Evolutionary conservation across 2,113 vertebrate genomes (phyloP), one percentile per base, ranked within the genome.

Genomic region (Strix uralensis): DNA sequence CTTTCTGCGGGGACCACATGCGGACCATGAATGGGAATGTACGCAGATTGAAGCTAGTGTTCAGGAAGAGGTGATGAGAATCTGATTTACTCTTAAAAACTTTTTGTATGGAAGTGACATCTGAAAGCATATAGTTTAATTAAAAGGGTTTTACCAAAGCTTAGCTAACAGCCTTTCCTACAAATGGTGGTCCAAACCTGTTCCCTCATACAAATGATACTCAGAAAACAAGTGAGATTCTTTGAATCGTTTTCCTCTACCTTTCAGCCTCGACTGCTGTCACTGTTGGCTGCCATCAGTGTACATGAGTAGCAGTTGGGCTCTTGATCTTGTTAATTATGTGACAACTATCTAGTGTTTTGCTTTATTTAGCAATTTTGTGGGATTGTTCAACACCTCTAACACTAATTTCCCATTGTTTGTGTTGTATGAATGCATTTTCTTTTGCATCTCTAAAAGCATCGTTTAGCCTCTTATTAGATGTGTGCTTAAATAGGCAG

Each of bases 1-100:
- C n/a, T 99, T 99, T 95, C 98, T 99, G 84, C 97, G 99, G 69
- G 99, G 99, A 11, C 98, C 98, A 0, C 94, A 98, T 2, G 98
- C 95, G 6, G 98, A 98, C 23, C 97, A 98, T 0, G 98, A 98
- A 27, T 98, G 98, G 98, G 98, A 98, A 96, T 99, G 98, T 49
- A 94, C 96, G 58, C 98, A 99, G 88, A 98, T 99, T 12, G 98
- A 98, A 59, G 83, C 94, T 0, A 88, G 96, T 32, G 90, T 94
- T 17, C 95, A 96, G 18, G 96, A 98, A 47, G 98, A 98, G 98
- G 99, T 99, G 94, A 98, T 63, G 22, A 52, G 59, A 27, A 42
- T 46, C 40, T 38, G 38, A 52, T 40, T 51, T 71, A 40, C 38
- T 69, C 32, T 70, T 49, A 11, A 79, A 21, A 34, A 9, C 15